Evolutionary conservation across 2,888 invertebrate species (phyloP).

Genomic region (Chydorus sphaericus): DNA sequence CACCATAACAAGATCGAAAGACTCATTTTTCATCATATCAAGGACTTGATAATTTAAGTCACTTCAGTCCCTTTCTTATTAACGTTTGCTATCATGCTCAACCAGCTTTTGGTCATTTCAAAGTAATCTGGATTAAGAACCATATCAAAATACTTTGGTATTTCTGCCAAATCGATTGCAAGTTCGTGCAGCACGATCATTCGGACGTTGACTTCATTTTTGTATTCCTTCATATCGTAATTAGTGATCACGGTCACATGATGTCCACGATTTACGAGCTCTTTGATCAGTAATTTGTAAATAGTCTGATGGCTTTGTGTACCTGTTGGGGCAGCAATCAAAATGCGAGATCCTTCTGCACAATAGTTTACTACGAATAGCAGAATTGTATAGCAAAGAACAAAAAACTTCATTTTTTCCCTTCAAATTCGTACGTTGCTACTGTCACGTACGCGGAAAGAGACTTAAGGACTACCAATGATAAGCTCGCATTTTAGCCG

Average conservation of each 20-base stretch:
- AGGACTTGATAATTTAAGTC: neutral
- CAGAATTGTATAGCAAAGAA: too few relatives aligned
- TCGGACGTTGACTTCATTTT: neutral
- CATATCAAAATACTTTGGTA: neutral
- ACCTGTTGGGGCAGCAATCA: constrained; percentile 9
- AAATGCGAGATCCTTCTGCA: constrained; percentile 6
- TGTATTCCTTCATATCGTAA: neutral
- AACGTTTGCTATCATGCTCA: neutral
- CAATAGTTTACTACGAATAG: too few relatives aligned
- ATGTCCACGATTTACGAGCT: constrained; percentile 23
- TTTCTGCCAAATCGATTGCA: neutral
- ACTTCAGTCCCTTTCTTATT: neutral
- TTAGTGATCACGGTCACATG: constrained; percentile 22
- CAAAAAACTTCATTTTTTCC: too few relatives aligned
- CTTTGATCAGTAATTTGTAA: constrained; percentile 25
- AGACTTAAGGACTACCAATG: too few relatives aligned
- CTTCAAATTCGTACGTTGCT: too few relatives aligned
- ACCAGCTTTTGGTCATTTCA: neutral
- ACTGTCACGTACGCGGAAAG: too few relatives aligned
- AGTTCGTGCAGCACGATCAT: neutral
- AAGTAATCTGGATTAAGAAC: too few relatives aligned
- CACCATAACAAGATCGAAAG: neutral
- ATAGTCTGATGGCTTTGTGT: constrained; percentile 38
- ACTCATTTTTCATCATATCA: neutral
- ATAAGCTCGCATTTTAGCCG: too few relatives aligned